Evolutionary conservation across 1,140 invertebrate genomes (phyloP).

Genomic region (Magallana gigas): DNA sequence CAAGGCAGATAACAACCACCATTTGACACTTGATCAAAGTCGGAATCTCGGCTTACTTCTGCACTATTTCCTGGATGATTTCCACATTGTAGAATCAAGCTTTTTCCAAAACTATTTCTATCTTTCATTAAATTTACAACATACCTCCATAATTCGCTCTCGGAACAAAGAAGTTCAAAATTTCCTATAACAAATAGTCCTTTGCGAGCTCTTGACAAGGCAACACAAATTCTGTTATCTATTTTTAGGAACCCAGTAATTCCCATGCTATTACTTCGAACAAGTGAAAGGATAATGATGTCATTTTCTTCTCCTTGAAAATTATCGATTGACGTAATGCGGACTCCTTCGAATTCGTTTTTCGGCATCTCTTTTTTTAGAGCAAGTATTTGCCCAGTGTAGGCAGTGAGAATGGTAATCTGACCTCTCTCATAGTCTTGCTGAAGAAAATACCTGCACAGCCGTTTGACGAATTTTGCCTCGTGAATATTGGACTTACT

Average conservation of each 20-base stretch:
- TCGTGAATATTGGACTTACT: slow-evolving; percentile 77
- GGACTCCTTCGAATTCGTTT: slow-evolving; percentile 64
- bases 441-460: slow-evolving; percentile 76
- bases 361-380: slow-evolving; percentile 75
- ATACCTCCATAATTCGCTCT: slow-evolving; percentile 78
- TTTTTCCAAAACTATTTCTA: slow-evolving; percentile 54
- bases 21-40: slow-evolving; percentile 76
- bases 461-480: slow-evolving; percentile 70
- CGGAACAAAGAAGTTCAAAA: slow-evolving; percentile 81
- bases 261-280: slow-evolving; percentile 84
- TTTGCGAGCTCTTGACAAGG: slow-evolving; percentile 88
- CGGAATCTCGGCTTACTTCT: slow-evolving; percentile 61
- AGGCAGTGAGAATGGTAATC: slow-evolving; percentile 79
- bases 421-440: slow-evolving; percentile 75
- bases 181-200: slow-evolving; percentile 87
- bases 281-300: slow-evolving; percentile 90
- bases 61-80: slow-evolving; percentile 76
- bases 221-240: slow-evolving; percentile 90
- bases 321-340: slow-evolving; percentile 87
- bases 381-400: slow-evolving; percentile 75
- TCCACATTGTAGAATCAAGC: slow-evolving; percentile 78
- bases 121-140: slow-evolving; percentile 66
- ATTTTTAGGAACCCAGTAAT: slow-evolving; percentile 88
- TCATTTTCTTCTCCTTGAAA: slow-evolving; percentile 89
- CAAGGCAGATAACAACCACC: slow-evolving; percentile 78